Evolutionary conservation across 92 coral and sea anemone species (phyloP).

Genomic region (Desmophyllum pertusum): DNA sequence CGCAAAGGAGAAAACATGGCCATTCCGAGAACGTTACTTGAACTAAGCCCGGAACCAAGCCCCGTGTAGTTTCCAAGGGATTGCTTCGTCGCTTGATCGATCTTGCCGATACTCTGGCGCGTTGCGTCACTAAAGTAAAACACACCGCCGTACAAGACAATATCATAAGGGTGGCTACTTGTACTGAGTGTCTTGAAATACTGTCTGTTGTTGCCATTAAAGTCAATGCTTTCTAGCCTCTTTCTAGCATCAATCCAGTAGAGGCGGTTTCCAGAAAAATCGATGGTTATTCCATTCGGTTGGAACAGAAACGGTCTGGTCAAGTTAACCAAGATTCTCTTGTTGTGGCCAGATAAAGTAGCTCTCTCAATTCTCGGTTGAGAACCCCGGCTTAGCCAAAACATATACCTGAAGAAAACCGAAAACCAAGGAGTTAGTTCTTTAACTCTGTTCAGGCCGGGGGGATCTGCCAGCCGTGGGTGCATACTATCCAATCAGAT

Average conservation of each 20-base stretch:
- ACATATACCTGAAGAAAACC: conserved; percentile 78
- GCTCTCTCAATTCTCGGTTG: conserved; percentile 72
- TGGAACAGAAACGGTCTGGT: conserved; percentile 4
- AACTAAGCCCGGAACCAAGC: too few relatives aligned
- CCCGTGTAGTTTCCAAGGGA: conserved; percentile 5
- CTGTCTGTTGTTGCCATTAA: conserved; percentile 53
- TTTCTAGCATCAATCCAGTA: conserved; percentile 73
- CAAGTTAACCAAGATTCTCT: conserved; percentile 57
- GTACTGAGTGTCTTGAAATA: neutral
- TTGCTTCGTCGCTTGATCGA: conserved; percentile 23
- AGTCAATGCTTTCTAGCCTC: conserved; percentile 59
- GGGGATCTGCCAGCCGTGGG: too few relatives aligned
- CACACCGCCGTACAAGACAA: conserved; percentile 38
- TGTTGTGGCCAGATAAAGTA: conserved; percentile 65
- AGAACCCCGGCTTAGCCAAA: conserved; percentile 81
- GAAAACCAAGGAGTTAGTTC: neutral
- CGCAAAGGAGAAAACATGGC: conserved; percentile 46
- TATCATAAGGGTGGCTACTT: conserved; percentile 36
- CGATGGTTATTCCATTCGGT: conserved; percentile 79
- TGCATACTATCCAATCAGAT: too few relatives aligned
- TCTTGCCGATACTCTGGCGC: conserved; percentile 22
- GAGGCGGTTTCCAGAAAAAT: conserved; percentile 51
- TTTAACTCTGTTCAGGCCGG: too few relatives aligned
- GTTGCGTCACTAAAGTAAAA: conserved; percentile 55
- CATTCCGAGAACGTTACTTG: conserved; percentile 35